Evolutionary conservation across 2,888 invertebrate genomes (phyloP).

Genomic region (Callimorpha dominula): DNA sequence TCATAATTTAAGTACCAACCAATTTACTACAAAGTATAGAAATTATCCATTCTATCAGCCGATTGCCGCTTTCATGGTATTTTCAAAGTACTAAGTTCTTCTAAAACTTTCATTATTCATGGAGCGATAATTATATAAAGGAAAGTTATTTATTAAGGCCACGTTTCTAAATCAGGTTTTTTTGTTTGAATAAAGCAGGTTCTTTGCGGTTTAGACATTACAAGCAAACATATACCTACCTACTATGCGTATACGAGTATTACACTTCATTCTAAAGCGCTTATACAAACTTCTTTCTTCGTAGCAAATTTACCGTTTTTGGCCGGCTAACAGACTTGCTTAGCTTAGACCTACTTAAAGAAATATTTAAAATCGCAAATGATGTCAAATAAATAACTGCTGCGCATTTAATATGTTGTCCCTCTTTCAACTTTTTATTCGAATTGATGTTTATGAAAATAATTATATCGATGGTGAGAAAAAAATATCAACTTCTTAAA

Average conservation of each 20-base stretch:
- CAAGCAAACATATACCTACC: neutral
- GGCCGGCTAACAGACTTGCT: conserved; percentile 40
- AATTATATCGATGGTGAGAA: no score
- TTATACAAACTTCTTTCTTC: conserved; percentile 16
- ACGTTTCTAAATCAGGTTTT: neutral
- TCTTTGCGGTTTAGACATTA: neutral
- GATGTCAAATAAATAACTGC: conserved; percentile 10
- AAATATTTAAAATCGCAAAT: conserved; percentile 17
- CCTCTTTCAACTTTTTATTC: neutral
- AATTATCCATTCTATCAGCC: neutral
- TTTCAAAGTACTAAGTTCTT: neutral
- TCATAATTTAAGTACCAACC: no score
- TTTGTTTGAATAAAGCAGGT: neutral
- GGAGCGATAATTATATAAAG: neutral
- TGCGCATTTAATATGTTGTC: neutral
- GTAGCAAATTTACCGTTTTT: conserved; percentile 56
- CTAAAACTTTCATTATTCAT: neutral
- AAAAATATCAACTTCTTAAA: no score
- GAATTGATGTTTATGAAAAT: no score
- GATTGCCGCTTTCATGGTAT: neutral
- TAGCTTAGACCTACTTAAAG: conserved; percentile 39
- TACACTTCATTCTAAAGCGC: neutral
- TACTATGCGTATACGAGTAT: neutral
- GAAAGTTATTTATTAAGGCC: neutral
- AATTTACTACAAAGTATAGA: no score